Evolutionary conservation across 2,888 invertebrate genomes (phyloP), one percentile per base, ranked within the genome.

Genomic region (Chrysolina haemoptera): DNA sequence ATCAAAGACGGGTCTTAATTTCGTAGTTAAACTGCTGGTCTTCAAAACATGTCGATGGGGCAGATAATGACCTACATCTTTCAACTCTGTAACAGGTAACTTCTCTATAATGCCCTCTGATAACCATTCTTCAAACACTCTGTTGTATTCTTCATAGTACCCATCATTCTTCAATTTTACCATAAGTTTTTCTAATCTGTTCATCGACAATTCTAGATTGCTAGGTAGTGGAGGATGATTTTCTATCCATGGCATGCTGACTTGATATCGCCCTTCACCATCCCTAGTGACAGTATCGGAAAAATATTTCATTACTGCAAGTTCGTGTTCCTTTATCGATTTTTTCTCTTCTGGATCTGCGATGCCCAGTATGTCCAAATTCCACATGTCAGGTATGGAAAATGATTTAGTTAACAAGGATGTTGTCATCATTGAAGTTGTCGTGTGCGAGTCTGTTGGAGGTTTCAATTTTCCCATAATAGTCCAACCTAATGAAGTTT

Each of bases 241-340:
- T 27, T 27, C 27, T 27, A 27, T 27, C 27, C 27, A 27, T 27
- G 27, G 27, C 27, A 78, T 53, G 9, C 59, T 62, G 12, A 79
- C 74, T 53, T 78, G 77, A 75, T 78, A 79, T 10, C 77, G 43
- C 5, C 76, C 76, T 11, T 72, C 74, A 14, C 1, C n/a, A 18
- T 16, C 14, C 2, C 12, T 12, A 59, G 22, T 59, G n/a, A n/a
- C n/a, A n/a, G 59, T 20, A 22, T 59, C 4, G 14, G 20, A 14
- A 59, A 77, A 79, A 35, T 74, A 43, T 11, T 71, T 66, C 22
- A 62, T 77, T 14, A 59, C 69, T 27, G 66, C 72, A 18, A 65
- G n/a, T 40, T 65, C 67, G 59, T 50, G 46, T 66, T 71, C 63
- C 40, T 71, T 48, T 22, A 41, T 46, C 9, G 59, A 53, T 41